These are phyloP conservation scores for Lithophane ornitopus DNA, from an alignment of 2,888 invertebrate species.

Conservation along the genomic window DNA sequence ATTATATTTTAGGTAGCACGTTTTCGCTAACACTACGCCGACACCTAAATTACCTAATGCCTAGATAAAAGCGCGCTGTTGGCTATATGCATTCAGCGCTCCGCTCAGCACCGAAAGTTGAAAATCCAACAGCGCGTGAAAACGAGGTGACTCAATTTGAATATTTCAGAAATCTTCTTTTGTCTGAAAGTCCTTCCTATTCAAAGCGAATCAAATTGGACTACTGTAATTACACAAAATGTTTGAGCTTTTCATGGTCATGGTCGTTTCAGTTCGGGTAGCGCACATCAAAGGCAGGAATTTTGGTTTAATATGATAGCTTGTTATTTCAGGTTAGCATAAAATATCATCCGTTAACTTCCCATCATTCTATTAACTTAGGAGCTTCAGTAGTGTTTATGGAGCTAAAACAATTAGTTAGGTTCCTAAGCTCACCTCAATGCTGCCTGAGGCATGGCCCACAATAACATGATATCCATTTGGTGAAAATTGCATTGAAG, in stretches of 20 bases:
- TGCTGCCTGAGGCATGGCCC: slow-evolving; percentile 87
- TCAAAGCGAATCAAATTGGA: slow-evolving; percentile 27
- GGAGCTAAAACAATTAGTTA: slow-evolving; percentile 46
- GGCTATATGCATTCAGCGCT: not conserved
- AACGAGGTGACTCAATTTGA: not conserved
- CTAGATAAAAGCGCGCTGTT: not conserved
- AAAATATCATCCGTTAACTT: slow-evolving; percentile 32
- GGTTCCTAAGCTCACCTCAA: slow-evolving; percentile 79
- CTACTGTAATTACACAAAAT: slow-evolving; percentile 14
- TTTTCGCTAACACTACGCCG: not conserved
- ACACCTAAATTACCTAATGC: not conserved
- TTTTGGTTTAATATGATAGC: not conserved
- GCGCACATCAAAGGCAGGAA: slow-evolving; percentile 8
- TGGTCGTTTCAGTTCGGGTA: slow-evolving; percentile 6
- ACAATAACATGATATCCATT: slow-evolving; percentile 84
- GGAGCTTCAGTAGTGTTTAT: slow-evolving; percentile 33
- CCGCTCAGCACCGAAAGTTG: not conserved
- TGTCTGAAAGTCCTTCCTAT: slow-evolving; percentile 4
- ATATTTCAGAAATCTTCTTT: not conserved
- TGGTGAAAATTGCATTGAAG: slow-evolving; percentile 83
- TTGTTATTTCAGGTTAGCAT: slow-evolving; percentile 48
- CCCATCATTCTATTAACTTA: slow-evolving; percentile 40
- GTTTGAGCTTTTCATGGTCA: slow-evolving; percentile 11
- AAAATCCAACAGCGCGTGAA: not conserved
- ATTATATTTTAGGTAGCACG: not conserved